Base-by-base conservation (phyloP, 2,113 vertebrate species). In the Oncorhynchus gorbuscha region DNA sequence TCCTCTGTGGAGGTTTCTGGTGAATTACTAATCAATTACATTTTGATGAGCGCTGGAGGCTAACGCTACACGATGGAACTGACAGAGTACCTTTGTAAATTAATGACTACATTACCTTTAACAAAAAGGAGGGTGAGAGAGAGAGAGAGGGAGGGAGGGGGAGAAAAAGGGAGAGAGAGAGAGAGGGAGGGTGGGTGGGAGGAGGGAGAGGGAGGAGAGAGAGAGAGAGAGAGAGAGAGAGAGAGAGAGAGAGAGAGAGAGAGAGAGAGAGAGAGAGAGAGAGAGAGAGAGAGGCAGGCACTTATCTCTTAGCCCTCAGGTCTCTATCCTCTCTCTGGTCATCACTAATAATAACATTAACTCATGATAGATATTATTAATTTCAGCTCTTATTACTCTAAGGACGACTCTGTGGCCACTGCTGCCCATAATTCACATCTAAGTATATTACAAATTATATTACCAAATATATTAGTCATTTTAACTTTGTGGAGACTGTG, bases 31-130 rank as follows among this genome's bases (percentile, higher is more conserved):
- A 86, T 89, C 88, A 87, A 81, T 81, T 62, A 30, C 2, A 6
- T 81, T 83, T 72, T 84, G 74, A 90, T 85, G 83, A 84, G 69
- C 62, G 77, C 86, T 79, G 79, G 24, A 1, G 83, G 84, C 84
- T 51, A 83, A 68, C 26, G 14, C 22, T 49, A 61, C 28, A 20
- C 32, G 28, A 2, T 68, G 49, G 49, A 14, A 51, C 49, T 16
- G 22, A 55, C 77, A 74, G 74, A 30, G 32, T 73, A 30, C 67
- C 81, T 77, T 84, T 77, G 78, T 4, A 72, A 80, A 88, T 76
- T 78, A 85, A 85, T 79, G 76, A 66, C 83, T 83, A 78, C 48
- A 82, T 66, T 79, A 80, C 68, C 65, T 75, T 39, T 39, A 62
- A 66, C 83, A 73, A 39, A 28, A 13, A 68, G 5, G 11, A 49